phyloP scores from a whole-genome alignment of 1,140 invertebrate species.

The Schlechtendalia chinensis region DNA sequence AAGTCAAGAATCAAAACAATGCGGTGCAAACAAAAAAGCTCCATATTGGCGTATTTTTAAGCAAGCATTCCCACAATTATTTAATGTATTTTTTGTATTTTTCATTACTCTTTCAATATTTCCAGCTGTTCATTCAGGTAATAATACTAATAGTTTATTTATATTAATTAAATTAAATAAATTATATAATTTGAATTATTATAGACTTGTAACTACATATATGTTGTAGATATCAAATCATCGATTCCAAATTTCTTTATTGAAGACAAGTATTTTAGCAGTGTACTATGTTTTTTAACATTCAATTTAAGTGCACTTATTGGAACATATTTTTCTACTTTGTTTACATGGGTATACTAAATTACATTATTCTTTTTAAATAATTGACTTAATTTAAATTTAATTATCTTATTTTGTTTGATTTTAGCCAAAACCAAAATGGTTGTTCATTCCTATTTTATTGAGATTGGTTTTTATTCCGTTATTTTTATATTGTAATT shows the following conservation, averaged over 20 bases:
- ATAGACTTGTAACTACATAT: not conserved
- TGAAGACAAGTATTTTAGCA: slow-evolving; percentile 66
- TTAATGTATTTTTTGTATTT: slow-evolving; percentile 92
- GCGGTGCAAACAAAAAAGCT: slow-evolving; percentile 56
- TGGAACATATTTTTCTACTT: slow-evolving; percentile 81
- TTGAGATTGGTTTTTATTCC: slow-evolving; percentile 81
- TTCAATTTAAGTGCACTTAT: slow-evolving; percentile 93
- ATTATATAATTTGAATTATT: slow-evolving; percentile 26
- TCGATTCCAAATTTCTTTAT: slow-evolving; percentile 65
- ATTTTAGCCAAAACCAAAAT: slow-evolving; percentile 78
- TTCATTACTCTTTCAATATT: slow-evolving; percentile 90
- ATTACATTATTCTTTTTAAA: slow-evolving; percentile 45
- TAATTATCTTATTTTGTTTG: slow-evolving; percentile 14
- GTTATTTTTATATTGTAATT: slow-evolving; percentile 89
- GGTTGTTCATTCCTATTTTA: slow-evolving; percentile 77
- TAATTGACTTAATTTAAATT: slow-evolving; percentile 13
- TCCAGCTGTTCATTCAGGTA: slow-evolving; percentile 79
- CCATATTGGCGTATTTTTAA: slow-evolving; percentile 76
- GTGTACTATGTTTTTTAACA: slow-evolving; percentile 85
- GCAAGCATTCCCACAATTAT: slow-evolving; percentile 76
- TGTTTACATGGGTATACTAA: slow-evolving; percentile 70
- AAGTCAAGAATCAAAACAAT: slow-evolving; percentile 56
- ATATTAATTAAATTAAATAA: slow-evolving; percentile 18
- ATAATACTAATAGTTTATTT: slow-evolving; percentile 55
- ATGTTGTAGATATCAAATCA: slow-evolving; percentile 61